A percentile compares a stretch with the other conserved stretches of the same genome.
Conservation (phyloP, 2,797 vertebrate species). For the Graptemys geographica region DNA sequence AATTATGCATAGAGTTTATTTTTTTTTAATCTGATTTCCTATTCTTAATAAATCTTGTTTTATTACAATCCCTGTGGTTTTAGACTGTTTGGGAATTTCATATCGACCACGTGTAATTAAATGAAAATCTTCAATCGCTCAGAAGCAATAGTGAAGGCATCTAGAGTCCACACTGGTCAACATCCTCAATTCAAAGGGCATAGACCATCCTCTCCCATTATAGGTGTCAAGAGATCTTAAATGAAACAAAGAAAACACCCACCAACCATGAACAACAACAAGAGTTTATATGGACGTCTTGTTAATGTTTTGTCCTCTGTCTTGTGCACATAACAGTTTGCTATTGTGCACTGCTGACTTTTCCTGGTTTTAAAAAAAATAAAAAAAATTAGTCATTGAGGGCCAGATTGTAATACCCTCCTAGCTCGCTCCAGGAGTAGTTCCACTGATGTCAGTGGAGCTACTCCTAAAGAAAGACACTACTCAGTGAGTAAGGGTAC, state of each 20-base stretch:
- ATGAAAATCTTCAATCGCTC: not conserved
- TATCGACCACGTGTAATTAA: not conserved
- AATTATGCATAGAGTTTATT: not conserved
- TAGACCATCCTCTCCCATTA: not conserved
- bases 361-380: not conserved
- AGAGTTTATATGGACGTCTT: not conserved
- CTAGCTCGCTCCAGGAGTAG: not conserved
- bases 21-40: not conserved
- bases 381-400: not conserved
- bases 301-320: not conserved
- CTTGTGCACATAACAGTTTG: not conserved
- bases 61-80: slow-evolving; percentile 17
- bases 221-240: not conserved
- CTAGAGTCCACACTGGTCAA: not conserved
- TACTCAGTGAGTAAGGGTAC: not conserved
- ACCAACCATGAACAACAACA: not conserved
- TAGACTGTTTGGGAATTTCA: slow-evolving; percentile 13
- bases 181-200: not conserved
- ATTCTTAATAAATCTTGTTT: slow-evolving; percentile 30
- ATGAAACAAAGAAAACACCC: not conserved
- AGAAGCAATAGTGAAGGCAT: not conserved
- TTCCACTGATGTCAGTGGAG: not conserved
- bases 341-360: not conserved
- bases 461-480: not conserved
- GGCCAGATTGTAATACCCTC: not conserved